These are phyloP conservation scores for Nyctalus aviator DNA, from an alignment of 2,797 vertebrate species.

Conservation along the genomic window DNA sequence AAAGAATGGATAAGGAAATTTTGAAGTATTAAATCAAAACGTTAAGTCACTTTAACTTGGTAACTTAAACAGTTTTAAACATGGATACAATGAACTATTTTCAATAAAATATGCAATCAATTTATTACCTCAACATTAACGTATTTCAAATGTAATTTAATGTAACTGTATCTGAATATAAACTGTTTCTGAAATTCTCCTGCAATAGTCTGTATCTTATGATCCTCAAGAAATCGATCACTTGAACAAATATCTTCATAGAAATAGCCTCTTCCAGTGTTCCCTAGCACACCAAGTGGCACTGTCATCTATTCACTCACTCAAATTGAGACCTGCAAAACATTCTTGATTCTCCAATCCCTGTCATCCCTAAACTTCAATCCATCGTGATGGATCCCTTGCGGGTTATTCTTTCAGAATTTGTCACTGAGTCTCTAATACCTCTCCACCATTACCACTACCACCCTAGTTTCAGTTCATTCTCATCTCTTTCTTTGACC, in stretches of 20 bases:
- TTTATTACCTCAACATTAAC: background rate
- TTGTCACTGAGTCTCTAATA: background rate
- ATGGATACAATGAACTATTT: slow-evolving; percentile 8
- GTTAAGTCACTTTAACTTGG: slow-evolving; percentile 7
- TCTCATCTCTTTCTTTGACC: background rate
- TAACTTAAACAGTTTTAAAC: slow-evolving; percentile 27
- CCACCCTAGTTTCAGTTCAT: background rate
- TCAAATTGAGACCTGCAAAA: background rate
- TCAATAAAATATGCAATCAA: background rate
- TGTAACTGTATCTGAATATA: background rate
- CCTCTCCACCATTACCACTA: background rate
- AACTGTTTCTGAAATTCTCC: background rate
- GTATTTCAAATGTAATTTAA: slow-evolving; percentile 31
- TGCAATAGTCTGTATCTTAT: background rate
- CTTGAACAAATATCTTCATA: background rate
- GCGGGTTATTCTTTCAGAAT: background rate
- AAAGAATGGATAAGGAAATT: background rate
- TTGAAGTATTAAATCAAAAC: slow-evolving; percentile 7
- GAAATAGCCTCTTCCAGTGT: background rate
- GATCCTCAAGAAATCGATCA: background rate
- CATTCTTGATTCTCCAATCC: background rate
- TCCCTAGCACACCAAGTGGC: background rate
- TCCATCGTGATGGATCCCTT: background rate
- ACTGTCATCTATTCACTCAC: background rate
- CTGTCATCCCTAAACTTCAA: background rate